phyloP scores from a whole-genome alignment of 2,797 vertebrate genomes.

The Takifugu ocellatus region DNA sequence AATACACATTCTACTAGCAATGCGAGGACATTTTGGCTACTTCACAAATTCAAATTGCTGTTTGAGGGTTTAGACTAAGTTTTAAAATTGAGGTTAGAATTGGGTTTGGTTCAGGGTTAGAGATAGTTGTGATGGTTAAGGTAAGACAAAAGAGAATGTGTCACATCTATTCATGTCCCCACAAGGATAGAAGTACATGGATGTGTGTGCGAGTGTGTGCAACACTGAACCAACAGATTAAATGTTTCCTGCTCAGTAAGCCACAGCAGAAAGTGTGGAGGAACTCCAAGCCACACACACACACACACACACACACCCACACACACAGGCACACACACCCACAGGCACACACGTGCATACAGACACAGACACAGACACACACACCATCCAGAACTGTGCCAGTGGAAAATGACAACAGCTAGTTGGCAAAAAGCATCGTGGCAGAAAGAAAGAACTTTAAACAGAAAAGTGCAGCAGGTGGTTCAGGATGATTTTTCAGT shows the following conservation, averaged over 20 bases:
- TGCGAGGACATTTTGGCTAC: not conserved
- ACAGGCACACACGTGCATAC: slow-evolving; percentile 2
- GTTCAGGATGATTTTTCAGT: too few relatives aligned
- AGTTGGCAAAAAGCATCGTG: slow-evolving; percentile 48
- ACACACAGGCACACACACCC: not conserved
- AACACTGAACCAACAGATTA: slow-evolving; percentile 55
- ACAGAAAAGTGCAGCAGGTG: too few relatives aligned
- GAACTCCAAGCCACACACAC: slow-evolving; percentile 50
- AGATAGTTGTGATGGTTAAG: too few relatives aligned
- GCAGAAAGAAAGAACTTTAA: slow-evolving; percentile 12
- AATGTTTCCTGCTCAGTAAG: slow-evolving; percentile 62
- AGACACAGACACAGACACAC: too few relatives aligned
- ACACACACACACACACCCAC: slow-evolving; percentile 17
- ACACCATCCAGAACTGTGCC: not conserved
- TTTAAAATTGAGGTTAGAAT: too few relatives aligned
- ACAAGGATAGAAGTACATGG: too few relatives aligned
- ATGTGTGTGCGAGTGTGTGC: slow-evolving; percentile 18
- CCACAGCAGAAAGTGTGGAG: slow-evolving; percentile 52
- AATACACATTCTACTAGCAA: not conserved
- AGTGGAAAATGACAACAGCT: slow-evolving; percentile 47
- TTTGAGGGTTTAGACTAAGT: not conserved
- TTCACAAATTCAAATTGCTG: not conserved
- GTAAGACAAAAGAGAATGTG: too few relatives aligned
- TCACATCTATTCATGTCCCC: too few relatives aligned
- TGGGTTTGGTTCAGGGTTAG: too few relatives aligned